Evolutionary conservation across 1,140 invertebrate genomes (phyloP).

Genomic region (Apis dorsata): DNA sequence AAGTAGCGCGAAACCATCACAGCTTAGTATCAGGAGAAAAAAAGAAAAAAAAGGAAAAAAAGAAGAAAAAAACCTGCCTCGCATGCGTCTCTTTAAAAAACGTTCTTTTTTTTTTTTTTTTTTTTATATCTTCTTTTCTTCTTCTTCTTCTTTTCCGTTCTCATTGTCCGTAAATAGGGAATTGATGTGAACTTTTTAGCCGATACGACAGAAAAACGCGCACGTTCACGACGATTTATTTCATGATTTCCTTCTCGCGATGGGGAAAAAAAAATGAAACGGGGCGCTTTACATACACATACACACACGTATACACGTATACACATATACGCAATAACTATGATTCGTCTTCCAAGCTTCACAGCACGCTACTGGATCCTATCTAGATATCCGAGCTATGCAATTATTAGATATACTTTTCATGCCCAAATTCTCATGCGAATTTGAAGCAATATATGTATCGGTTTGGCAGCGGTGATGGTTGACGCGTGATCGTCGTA

Average conservation of each 20-base stretch:
- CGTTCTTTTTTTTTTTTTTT: background rate
- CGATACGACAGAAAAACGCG: background rate
- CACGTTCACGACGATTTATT: slow-evolving; percentile 19
- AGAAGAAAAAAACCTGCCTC: background rate
- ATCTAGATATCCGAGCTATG: slow-evolving; percentile 24
- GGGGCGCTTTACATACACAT: background rate
- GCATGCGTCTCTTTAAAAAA: slow-evolving; percentile 7
- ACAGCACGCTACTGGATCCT: slow-evolving; percentile 40
- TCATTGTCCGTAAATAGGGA: background rate
- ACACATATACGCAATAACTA: slow-evolving; percentile 28
- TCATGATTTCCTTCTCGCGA: background rate
- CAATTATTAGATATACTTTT: slow-evolving; percentile 9
- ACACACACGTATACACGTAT: background rate
- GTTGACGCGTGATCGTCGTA: slow-evolving; percentile 56
- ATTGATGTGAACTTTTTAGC: slow-evolving; percentile 4
- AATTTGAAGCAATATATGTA: slow-evolving; percentile 30
- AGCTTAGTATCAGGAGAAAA: slow-evolving; percentile 31
- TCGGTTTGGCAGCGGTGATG: slow-evolving; percentile 57
- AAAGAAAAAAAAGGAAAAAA: too few relatives aligned
- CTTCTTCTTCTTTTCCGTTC: background rate
- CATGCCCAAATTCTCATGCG: slow-evolving; percentile 14
- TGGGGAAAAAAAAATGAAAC: background rate
- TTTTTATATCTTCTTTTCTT: too few relatives aligned
- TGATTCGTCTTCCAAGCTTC: slow-evolving; percentile 62
- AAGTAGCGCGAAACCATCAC: slow-evolving; percentile 67